A percentile compares a stretch with the other conserved stretches of the same genome.
These are phyloP conservation scores for Tenodera sinensis DNA, from an alignment of 2,888 invertebrate species.

Conservation along the genomic window DNA sequence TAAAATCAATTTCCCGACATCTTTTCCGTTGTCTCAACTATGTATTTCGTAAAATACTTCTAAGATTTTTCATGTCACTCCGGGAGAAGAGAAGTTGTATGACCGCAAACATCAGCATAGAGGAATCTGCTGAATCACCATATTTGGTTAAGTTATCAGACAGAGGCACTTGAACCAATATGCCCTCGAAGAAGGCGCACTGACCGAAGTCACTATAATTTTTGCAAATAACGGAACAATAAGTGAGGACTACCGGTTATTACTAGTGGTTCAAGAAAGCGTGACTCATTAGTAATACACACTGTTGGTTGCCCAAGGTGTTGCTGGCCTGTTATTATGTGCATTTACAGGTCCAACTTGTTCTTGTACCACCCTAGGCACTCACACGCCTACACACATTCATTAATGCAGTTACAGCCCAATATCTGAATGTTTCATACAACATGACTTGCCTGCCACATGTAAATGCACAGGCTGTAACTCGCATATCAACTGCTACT, in stretches of 20 bases:
- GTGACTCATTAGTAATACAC: not conserved
- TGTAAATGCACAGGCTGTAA: too few species aligned
- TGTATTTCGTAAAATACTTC: too few species aligned
- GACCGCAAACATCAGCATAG: too few species aligned
- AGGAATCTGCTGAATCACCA: too few species aligned
- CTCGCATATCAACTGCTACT: too few species aligned
- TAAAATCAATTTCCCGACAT: too few species aligned
- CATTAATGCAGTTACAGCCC: not conserved
- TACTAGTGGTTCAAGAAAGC: not conserved
- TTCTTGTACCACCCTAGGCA: not conserved
- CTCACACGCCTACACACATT: not conserved
- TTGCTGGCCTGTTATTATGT: not conserved
- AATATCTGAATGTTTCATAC: not conserved
- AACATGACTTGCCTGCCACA: too few species aligned
- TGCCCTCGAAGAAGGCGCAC: not conserved
- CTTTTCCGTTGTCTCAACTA: too few species aligned
- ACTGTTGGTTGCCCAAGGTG: not conserved
- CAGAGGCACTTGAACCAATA: too few species aligned
- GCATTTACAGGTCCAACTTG: not conserved
- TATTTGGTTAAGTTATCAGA: too few species aligned
- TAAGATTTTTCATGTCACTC: too few species aligned
- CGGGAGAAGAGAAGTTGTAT: too few species aligned
- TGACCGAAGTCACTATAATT: not conserved
- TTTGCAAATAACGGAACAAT: not conserved
- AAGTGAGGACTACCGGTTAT: not conserved